These are phyloP conservation scores for Scomber scombrus DNA, from an alignment of 2,113 vertebrate genomes.

Conservation along the genomic window DNA sequence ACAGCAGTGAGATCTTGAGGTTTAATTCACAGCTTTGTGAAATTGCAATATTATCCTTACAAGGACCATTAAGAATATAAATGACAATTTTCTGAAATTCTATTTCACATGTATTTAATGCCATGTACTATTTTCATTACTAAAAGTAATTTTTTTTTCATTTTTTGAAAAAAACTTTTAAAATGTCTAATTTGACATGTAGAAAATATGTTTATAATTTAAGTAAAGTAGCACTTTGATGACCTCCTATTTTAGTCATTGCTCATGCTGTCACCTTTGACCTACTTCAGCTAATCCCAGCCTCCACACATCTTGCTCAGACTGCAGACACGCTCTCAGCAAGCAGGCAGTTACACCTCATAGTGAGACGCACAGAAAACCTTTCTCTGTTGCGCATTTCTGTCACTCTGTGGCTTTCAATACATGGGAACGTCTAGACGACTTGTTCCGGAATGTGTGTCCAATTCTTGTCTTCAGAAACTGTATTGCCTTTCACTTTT, in stretches of 20 bases:
- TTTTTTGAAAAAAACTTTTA: background rate
- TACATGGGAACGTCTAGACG: background rate
- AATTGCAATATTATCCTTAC: background rate
- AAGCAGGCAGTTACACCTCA: slow-evolving; percentile 4
- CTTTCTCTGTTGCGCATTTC: background rate
- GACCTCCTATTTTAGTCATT: background rate
- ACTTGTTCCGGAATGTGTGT: background rate
- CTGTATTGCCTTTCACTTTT: background rate
- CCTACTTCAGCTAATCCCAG: slow-evolving; percentile 61
- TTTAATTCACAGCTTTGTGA: background rate
- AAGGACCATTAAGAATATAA: background rate
- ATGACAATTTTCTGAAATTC: background rate
- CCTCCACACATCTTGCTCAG: background rate
- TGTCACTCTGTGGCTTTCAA: background rate
- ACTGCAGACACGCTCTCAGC: slow-evolving; percentile 8
- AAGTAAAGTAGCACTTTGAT: background rate
- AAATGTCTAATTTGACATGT: background rate
- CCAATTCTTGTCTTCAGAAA: background rate
- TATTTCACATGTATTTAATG: background rate
- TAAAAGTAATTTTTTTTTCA: background rate
- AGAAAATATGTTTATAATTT: background rate
- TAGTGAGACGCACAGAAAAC: background rate
- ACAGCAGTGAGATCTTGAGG: background rate
- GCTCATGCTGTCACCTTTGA: slow-evolving; percentile 75
- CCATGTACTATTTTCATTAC: too few species aligned